These are phyloP conservation scores for Drosophila stalkeri DNA, from an alignment of 2,888 invertebrate species.

Conservation along the genomic window DNA sequence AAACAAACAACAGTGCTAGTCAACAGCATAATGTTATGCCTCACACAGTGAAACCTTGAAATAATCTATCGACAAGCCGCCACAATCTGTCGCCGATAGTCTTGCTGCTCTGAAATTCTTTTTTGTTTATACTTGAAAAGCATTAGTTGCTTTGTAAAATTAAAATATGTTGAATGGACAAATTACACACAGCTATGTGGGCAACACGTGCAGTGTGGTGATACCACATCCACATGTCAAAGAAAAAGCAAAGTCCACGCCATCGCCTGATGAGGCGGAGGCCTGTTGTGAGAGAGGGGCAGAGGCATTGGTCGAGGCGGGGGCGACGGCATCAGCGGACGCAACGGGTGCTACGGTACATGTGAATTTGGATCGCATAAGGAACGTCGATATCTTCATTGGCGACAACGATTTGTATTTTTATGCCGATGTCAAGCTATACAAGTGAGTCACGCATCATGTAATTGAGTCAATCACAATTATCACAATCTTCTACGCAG, in stretches of 20 bases:
- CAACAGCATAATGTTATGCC: conserved; percentile 5
- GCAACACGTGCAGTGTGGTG: conserved; percentile 67
- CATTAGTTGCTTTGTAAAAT: conserved; percentile 68
- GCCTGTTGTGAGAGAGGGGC: conserved; percentile 43
- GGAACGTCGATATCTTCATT: conserved; percentile 83
- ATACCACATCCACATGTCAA: conserved; percentile 69
- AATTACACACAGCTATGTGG: conserved; percentile 71
- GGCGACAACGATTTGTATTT: conserved; percentile 81
- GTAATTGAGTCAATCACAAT: conserved; percentile 13
- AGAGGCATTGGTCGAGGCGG: conserved; percentile 10
- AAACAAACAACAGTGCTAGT: conserved; percentile 18
- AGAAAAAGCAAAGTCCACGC: conserved; percentile 63
- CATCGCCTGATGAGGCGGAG: conserved; percentile 33
- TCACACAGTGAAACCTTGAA: conserved; percentile 7
- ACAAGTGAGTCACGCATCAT: conserved; percentile 66
- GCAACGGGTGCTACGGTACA: conserved; percentile 42
- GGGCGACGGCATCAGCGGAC: conserved; percentile 15
- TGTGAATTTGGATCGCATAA: conserved; percentile 72
- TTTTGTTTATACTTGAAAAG: conserved; percentile 66
- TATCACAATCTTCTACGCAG: conserved; percentile 51
- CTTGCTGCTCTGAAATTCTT: conserved; percentile 50
- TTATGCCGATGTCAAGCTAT: conserved; percentile 76
- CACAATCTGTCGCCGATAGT: conserved; percentile 47
- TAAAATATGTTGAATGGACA: conserved; percentile 71
- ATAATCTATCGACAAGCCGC: conserved; percentile 41